Percentiles rank a stretch among this genome's conserved stretches.
These are phyloP conservation scores for Leptinotarsa tumamoca DNA, from an alignment of 2,888 invertebrate genomes.

Conservation along the genomic window DNA sequence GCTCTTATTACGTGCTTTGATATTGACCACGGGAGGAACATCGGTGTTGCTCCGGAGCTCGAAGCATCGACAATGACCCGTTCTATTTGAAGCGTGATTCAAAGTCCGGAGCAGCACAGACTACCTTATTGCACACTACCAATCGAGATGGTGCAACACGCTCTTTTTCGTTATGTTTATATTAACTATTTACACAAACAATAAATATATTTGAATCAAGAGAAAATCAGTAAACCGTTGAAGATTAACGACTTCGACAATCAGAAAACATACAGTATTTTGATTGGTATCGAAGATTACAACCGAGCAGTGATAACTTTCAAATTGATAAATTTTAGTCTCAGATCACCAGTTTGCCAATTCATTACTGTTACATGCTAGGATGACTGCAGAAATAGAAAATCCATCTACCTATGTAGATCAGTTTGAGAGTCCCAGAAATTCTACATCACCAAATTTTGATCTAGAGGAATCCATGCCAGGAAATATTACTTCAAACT, in stretches of 20 bases:
- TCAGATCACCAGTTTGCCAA: neutral
- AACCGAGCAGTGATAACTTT: neutral
- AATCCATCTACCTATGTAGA: neutral
- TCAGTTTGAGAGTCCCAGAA: neutral
- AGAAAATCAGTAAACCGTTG: neutral
- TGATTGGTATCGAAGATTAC: constrained; percentile 11
- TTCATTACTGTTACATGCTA: constrained; percentile 4
- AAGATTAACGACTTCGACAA: constrained; percentile 5
- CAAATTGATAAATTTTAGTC: neutral
- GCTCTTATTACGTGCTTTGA: too few relatives aligned
- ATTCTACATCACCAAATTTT: neutral
- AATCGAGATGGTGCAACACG: too few relatives aligned
- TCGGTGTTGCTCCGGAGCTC: too few relatives aligned
- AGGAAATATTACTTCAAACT: neutral
- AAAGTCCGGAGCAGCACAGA: too few relatives aligned
- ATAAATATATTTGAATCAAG: too few relatives aligned
- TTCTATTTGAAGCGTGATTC: too few relatives aligned
- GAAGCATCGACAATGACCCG: too few relatives aligned
- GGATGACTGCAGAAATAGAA: neutral
- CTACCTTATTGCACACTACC: too few relatives aligned
- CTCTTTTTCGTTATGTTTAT: too few relatives aligned
- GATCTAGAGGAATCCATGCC: neutral
- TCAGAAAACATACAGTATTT: neutral
- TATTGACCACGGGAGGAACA: too few relatives aligned
- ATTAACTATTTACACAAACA: too few relatives aligned